Evolutionary conservation across 2,113 vertebrate genomes (phyloP).

Genomic region (Rynchops niger): DNA sequence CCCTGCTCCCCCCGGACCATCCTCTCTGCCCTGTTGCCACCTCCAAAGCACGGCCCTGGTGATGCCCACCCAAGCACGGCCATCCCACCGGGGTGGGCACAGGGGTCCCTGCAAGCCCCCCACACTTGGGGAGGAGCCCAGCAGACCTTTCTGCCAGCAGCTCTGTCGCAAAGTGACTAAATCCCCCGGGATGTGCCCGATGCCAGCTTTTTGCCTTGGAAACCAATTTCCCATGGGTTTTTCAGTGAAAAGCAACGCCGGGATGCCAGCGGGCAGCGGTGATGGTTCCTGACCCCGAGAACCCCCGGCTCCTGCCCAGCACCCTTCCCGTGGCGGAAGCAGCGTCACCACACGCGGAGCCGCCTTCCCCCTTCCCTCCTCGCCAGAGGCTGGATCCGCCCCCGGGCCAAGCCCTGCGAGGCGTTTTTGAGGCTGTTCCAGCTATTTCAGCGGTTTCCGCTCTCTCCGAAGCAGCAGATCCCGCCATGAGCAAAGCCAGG

Average conservation of each 20-base stretch:
- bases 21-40: not conserved
- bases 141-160: not conserved
- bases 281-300: fast-evolving
- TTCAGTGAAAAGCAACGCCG: not conserved
- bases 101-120: fast-evolving
- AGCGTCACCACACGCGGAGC: not conserved
- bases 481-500: not conserved
- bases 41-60: not conserved
- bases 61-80: fast-evolving
- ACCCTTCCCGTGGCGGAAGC: not conserved
- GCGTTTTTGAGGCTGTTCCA: conserved; percentile 43
- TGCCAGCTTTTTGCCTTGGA: not conserved
- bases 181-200: fast-evolving
- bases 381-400: not conserved
- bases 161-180: not conserved
- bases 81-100: not conserved
- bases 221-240: not conserved
- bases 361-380: not conserved
- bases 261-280: not conserved
- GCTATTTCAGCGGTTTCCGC: conserved; percentile 16
- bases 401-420: not conserved
- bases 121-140: fast-evolving
- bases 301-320: not conserved
- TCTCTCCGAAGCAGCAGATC: not conserved
- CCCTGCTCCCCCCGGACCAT: fast-evolving